phyloP scores from a whole-genome alignment of 2,888 invertebrate species.

The Parapristionchus giblindavisi region DNA sequence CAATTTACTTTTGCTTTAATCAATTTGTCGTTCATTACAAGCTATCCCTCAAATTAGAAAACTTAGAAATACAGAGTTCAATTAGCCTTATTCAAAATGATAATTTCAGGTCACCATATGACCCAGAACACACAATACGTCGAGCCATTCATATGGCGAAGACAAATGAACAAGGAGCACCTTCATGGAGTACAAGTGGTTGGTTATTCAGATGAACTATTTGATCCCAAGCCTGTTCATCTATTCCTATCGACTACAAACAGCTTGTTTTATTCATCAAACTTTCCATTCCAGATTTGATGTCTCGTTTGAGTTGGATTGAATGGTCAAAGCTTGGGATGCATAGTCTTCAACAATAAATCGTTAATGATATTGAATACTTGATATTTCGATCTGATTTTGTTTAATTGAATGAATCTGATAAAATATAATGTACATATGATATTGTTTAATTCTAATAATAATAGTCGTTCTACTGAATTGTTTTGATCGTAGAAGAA shows the following conservation, averaged over 20 bases:
- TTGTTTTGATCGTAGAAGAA: too few relatives aligned
- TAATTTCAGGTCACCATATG: slow-evolving; percentile 47
- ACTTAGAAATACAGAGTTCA: too few relatives aligned
- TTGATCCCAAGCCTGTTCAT: background rate
- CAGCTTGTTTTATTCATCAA: background rate
- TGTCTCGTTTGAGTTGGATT: slow-evolving; percentile 95
- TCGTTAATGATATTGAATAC: background rate
- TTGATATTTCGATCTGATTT: too few relatives aligned
- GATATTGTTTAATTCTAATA: too few relatives aligned
- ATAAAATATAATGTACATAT: too few relatives aligned
- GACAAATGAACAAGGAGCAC: slow-evolving; percentile 52
- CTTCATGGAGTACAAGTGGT: slow-evolving; percentile 68
- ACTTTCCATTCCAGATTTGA: slow-evolving; percentile 80
- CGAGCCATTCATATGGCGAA: slow-evolving; percentile 55
- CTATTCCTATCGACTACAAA: background rate
- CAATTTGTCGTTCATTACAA: background rate
- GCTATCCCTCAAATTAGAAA: too few relatives aligned
- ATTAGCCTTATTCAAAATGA: background rate
- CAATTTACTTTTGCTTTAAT: background rate
- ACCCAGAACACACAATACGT: slow-evolving; percentile 57
- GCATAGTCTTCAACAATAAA: slow-evolving; percentile 11
- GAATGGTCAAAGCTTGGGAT: slow-evolving; percentile 98
- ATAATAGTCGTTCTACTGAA: too few relatives aligned
- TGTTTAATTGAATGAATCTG: too few relatives aligned
- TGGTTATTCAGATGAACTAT: background rate